Percentiles rank a stretch among this genome's conserved stretches.
phyloP scores from a whole-genome alignment of 2,888 invertebrate species.

The Timandra comae region DNA sequence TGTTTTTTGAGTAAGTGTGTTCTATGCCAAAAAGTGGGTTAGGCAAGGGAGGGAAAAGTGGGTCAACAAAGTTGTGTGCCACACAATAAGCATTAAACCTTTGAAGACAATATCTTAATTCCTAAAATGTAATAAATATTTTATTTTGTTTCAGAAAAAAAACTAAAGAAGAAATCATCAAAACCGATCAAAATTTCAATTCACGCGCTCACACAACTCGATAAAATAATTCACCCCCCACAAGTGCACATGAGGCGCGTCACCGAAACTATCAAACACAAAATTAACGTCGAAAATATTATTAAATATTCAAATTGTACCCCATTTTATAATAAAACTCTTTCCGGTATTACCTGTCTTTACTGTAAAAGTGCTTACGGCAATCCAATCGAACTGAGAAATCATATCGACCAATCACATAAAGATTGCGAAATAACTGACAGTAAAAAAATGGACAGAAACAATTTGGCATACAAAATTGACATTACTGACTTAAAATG shows the following conservation, averaged over 20 bases:
- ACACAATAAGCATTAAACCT: too few relatives aligned
- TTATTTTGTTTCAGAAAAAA: conserved; percentile 30
- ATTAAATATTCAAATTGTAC: conserved; percentile 61
- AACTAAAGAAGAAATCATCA: conserved; percentile 27
- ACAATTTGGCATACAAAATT: conserved; percentile 56
- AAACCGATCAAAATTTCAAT: conserved; percentile 38
- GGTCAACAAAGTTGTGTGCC: too few relatives aligned
- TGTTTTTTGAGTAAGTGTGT: too few relatives aligned
- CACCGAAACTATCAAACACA: conserved; percentile 48
- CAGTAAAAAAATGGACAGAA: conserved; percentile 44
- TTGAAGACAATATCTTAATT: too few relatives aligned
- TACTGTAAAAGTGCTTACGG: conserved; percentile 48
- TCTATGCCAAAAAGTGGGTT: too few relatives aligned
- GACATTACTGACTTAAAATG: conserved; percentile 58
- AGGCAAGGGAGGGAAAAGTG: too few relatives aligned
- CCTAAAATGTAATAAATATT: too few relatives aligned
- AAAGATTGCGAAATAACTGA: conserved; percentile 34
- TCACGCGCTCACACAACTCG: conserved; percentile 32
- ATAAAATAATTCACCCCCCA: conserved; percentile 28
- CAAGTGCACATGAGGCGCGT: conserved; percentile 21
- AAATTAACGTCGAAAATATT: conserved; percentile 46
- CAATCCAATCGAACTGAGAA: conserved; percentile 33
- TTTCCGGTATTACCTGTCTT: conserved; percentile 51
- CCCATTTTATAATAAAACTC: conserved; percentile 54
- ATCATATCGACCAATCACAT: conserved; percentile 38